Evolutionary conservation across 92 coral and sea anemone genomes (phyloP).

Genomic region (Zoanthus solanderi): DNA sequence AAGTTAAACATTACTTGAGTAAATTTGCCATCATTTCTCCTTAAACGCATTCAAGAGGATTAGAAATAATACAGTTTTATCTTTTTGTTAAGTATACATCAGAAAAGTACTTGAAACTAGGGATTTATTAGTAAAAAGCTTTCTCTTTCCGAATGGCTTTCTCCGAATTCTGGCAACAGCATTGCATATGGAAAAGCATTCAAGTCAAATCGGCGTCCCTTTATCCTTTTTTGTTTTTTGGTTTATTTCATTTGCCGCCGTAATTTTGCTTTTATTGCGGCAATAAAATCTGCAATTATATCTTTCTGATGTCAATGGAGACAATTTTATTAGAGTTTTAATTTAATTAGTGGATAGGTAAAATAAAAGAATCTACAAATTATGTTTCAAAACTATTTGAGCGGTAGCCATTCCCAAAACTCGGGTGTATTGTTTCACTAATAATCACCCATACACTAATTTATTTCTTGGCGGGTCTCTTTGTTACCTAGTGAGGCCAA

Average conservation of each 20-base stretch:
- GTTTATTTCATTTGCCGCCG: slow-evolving; percentile 82
- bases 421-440: slow-evolving; percentile 89
- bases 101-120: slow-evolving; percentile 37
- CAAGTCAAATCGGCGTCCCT: slow-evolving; percentile 85
- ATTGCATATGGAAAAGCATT: slow-evolving; percentile 91
- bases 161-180: slow-evolving; percentile 56
- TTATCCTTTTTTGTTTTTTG: slow-evolving; percentile 71
- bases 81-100: slow-evolving; percentile 51
- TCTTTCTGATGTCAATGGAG: slow-evolving; percentile 97
- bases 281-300: slow-evolving; percentile 96
- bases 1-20: slow-evolving; percentile 75
- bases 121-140: slow-evolving; percentile 57
- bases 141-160: slow-evolving; percentile 74
- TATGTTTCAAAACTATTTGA: slow-evolving; percentile 79
- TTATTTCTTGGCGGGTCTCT: slow-evolving; percentile 85
- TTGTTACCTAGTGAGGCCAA: slow-evolving; percentile 68
- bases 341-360: slow-evolving; percentile 93
- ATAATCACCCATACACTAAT: slow-evolving; percentile 85
- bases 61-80: slow-evolving; percentile 68
- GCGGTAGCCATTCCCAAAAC: slow-evolving; percentile 78
- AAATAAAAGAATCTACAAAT: slow-evolving; percentile 90
- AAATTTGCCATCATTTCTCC: slow-evolving; percentile 59
- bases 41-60: slow-evolving; percentile 78
- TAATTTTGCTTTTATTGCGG: slow-evolving; percentile 96
- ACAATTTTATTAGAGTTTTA: slow-evolving; percentile 99